Conservation (phyloP, 2,888 invertebrate genomes). For the Protodeltote pygarga region DNA sequence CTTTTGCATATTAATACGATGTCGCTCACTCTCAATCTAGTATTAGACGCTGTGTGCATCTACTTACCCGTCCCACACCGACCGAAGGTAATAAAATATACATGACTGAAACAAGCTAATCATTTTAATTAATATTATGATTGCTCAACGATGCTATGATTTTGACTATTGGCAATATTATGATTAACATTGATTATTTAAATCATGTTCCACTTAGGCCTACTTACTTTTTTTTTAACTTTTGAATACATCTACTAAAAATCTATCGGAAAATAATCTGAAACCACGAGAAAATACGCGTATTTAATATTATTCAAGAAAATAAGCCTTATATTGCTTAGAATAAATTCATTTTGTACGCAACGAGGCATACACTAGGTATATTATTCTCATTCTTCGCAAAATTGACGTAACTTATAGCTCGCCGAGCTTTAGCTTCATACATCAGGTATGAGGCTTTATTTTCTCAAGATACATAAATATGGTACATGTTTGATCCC, state of each 20-base stretch:
- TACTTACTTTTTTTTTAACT: no score
- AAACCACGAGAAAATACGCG: no score
- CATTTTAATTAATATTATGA: slow-evolving; percentile 5
- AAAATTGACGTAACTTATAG: slow-evolving; percentile 7
- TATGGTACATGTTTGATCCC: neutral
- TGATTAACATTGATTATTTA: no score
- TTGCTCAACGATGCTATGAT: no score
- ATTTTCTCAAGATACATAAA: slow-evolving; percentile 3
- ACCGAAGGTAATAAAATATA: slow-evolving; percentile 9
- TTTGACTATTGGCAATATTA: no score
- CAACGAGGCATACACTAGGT: slow-evolving; percentile 3
- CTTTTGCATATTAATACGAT: slow-evolving; percentile 72
- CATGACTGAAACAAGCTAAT: slow-evolving; percentile 13
- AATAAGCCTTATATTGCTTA: neutral
- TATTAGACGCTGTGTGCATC: slow-evolving; percentile 29
- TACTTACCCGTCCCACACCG: slow-evolving; percentile 8
- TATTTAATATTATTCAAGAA: neutral
- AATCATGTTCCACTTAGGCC: no score
- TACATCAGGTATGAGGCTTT: neutral
- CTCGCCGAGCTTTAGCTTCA: slow-evolving; percentile 7
- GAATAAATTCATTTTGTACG: neutral
- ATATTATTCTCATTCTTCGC: slow-evolving; percentile 3
- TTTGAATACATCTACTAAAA: no score
- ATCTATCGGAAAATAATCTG: no score
- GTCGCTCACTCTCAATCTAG: slow-evolving; percentile 31